These are phyloP conservation scores for Drosophila takahashii DNA, from an alignment of 1,140 invertebrate genomes.

Conservation along the genomic window DNA sequence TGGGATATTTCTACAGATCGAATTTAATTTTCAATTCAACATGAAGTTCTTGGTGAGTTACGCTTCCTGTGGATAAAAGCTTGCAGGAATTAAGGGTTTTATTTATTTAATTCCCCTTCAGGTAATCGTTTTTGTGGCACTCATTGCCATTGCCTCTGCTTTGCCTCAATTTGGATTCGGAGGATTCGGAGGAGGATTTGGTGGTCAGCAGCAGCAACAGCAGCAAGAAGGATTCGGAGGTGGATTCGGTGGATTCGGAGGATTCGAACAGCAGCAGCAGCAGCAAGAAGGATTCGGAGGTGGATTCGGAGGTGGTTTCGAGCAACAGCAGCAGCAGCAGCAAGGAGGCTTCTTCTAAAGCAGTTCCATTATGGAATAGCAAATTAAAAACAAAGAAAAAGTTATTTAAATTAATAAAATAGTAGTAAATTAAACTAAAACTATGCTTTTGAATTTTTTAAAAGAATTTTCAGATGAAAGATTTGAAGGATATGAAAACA, in stretches of 20 bases:
- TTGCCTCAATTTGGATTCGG: slow-evolving; percentile 40
- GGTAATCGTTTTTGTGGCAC: slow-evolving; percentile 46
- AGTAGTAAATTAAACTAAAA: neutral
- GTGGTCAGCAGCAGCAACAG: slow-evolving; percentile 19
- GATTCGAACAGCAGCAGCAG: slow-evolving; percentile 19
- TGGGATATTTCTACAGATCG: neutral
- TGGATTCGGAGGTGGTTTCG: slow-evolving; percentile 3
- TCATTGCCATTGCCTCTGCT: slow-evolving; percentile 25
- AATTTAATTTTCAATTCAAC: neutral
- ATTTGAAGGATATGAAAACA: no score
- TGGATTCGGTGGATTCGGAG: slow-evolving; percentile 12
- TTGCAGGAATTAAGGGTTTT: neutral
- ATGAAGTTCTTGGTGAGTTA: slow-evolving; percentile 47
- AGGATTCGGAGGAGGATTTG: slow-evolving; percentile 13
- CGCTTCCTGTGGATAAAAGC: no score
- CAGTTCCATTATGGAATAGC: neutral
- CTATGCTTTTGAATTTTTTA: neutral
- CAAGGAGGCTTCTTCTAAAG: slow-evolving; percentile 12
- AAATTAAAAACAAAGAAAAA: neutral
- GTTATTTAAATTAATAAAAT: slow-evolving; percentile 3
- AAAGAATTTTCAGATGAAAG: neutral
- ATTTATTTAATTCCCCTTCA: neutral
- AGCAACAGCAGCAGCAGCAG: slow-evolving; percentile 22
- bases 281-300: slow-evolving; percentile 7
- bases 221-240: slow-evolving; percentile 1